Evolutionary conservation across 2,797 vertebrate genomes (phyloP), one percentile per base, ranked within the genome.

Genomic region (Moxostoma hubbsi): DNA sequence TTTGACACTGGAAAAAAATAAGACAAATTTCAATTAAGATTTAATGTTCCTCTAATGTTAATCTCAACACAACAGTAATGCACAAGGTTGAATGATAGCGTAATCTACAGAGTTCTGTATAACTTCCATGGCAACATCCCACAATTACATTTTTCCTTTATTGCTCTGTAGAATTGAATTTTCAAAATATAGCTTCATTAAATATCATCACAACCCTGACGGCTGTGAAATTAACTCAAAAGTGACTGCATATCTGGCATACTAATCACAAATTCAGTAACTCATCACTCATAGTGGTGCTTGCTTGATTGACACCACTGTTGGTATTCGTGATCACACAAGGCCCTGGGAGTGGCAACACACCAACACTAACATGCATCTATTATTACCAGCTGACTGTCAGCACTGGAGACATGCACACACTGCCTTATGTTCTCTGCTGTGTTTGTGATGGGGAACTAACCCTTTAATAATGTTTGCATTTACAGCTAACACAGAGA

Each of bases 291-390:
- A 36, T 36, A 4, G 36, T 36, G 36, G 36, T 36, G 36, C 36
- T 36, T 36, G 45, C 82, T 77, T 24, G 82, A 70, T 1, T 73
- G 53, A 85, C 73, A 69, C 84, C 83, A 75, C 64, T 36, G 84
- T 91, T 90, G 87, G 90, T 92, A 92, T 93, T 92, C 92, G 54
- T 8, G 84, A 88, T 89, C 93, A 92, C 92, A 92, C 76, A 86
- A 89, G 85, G 57, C 57, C 73, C 67, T 80, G 85, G 81, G 83
- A 72, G 85, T 7, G 43, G 88, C 87, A 68, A 86, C 84, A 68
- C 77, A 55, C 80, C 70, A 75, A 54, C 46, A 64, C 85, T 68
- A 79, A 83, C 87, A 77, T 63, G 75, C 82, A 0, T 67, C 79
- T 62, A 82, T 72, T 82, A 86, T 79, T 84, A 7, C 62, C 51